Conservation (phyloP, 1,140 invertebrate genomes). For the Drosophila pruinosa region DNA sequence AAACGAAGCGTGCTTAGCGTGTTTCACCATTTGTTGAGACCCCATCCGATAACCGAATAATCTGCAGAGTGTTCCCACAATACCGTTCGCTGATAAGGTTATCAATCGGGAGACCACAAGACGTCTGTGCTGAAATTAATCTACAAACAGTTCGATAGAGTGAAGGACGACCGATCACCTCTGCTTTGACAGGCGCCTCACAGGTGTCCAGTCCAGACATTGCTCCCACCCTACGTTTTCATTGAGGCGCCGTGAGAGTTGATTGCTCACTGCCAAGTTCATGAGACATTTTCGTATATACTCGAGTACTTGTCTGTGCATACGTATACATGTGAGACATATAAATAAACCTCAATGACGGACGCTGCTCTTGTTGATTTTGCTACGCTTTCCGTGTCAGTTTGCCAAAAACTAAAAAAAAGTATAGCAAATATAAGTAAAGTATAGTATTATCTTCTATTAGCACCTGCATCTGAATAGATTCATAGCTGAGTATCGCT, state of each 20-base stretch:
- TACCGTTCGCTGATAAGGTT: conserved; percentile 33
- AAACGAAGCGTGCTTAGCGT: background rate
- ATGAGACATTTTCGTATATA: conserved; percentile 25
- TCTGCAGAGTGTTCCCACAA: background rate
- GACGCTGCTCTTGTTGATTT: conserved; percentile 55
- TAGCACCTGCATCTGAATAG: conserved; percentile 38
- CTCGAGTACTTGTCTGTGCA: conserved; percentile 6
- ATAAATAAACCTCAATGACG: conserved; percentile 76
- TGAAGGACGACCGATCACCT: conserved; percentile 24
- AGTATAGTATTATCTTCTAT: conserved; percentile 18
- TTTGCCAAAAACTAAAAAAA: conserved; percentile 57
- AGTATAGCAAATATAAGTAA: background rate
- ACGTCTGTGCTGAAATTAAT: conserved; percentile 11
- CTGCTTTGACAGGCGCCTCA: background rate
- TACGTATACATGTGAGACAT: conserved; percentile 17
- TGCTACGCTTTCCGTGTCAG: conserved; percentile 57
- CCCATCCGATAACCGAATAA: background rate
- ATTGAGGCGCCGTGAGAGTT: conserved; percentile 6
- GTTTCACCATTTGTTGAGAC: background rate
- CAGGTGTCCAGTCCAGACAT: conserved; percentile 16
- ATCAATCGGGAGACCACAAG: conserved; percentile 18
- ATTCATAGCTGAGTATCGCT: conserved; percentile 11
- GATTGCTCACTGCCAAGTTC: conserved; percentile 42
- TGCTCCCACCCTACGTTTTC: background rate
- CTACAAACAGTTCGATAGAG: background rate